These are phyloP conservation scores for Ifrita kowaldi DNA, from an alignment of 2,113 vertebrate genomes.

Conservation along the genomic window DNA sequence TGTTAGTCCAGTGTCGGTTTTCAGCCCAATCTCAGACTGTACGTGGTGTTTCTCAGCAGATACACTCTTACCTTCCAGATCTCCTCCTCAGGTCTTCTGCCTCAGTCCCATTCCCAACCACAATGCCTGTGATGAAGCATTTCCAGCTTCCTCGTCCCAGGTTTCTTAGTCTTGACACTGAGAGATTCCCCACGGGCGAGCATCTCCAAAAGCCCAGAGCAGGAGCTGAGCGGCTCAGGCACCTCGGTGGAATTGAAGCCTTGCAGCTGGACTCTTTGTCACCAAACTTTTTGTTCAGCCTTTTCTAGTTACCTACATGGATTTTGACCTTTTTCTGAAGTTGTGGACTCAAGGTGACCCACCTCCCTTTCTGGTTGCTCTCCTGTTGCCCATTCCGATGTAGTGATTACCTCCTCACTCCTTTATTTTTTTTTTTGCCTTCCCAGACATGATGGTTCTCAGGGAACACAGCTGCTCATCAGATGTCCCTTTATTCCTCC, in stretches of 20 bases:
- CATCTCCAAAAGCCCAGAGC: neutral
- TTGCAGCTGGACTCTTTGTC: neutral
- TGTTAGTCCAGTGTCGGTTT: neutral
- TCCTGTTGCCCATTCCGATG: neutral
- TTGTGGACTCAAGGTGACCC: neutral
- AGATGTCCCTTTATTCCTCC: slow-evolving; percentile 30
- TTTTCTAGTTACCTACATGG: neutral
- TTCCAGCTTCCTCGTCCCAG: neutral
- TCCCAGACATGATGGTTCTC: neutral
- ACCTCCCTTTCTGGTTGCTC: neutral
- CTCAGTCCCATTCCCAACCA: neutral
- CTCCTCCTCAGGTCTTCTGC: neutral
- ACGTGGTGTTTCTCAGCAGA: neutral
- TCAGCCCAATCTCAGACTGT: neutral
- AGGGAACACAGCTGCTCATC: slow-evolving; percentile 25
- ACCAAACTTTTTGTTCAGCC: neutral
- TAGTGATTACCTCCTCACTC: neutral
- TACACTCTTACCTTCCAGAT: neutral
- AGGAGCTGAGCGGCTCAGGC: neutral
- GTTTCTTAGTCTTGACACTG: neutral
- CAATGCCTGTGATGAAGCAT: neutral
- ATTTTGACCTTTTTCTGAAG: neutral
- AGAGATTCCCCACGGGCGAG: neutral
- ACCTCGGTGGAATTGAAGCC: accelerated
- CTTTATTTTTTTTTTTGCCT: neutral